These are phyloP conservation scores for Heliopora coerulea DNA, from an alignment of 92 coral and sea anemone genomes.

Conservation along the genomic window DNA sequence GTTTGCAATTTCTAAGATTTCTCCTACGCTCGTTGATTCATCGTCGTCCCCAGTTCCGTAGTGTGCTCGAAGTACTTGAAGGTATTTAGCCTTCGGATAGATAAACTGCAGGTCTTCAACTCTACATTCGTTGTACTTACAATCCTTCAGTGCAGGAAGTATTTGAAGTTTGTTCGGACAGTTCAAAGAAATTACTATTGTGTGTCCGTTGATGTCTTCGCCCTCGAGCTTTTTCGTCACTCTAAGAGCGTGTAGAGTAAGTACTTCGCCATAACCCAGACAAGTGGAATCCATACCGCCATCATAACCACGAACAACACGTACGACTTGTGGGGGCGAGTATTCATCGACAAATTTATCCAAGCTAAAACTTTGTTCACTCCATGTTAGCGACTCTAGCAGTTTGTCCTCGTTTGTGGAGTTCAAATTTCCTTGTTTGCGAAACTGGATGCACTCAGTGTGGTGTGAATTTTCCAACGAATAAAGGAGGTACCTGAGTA, in stretches of 20 bases:
- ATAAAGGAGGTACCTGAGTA: too few species aligned
- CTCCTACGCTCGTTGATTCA: not conserved
- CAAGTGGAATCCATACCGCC: conserved; percentile 83
- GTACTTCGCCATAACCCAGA: conserved; percentile 75
- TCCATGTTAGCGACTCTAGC: conserved; percentile 69
- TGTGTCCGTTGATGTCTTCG: not conserved
- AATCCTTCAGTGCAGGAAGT: not conserved
- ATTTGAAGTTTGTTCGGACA: not conserved
- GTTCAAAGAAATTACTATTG: not conserved
- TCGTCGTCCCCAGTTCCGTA: not conserved
- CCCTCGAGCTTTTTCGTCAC: not conserved
- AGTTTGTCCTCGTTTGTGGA: not conserved
- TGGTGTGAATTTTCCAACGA: too few species aligned
- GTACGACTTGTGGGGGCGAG: conserved; percentile 82
- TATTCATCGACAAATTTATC: conserved; percentile 75
- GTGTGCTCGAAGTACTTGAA: not conserved
- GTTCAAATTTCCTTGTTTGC: too few species aligned
- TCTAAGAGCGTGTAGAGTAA: conserved; percentile 53
- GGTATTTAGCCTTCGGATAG: not conserved
- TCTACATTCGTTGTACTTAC: not conserved
- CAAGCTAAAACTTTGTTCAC: conserved; percentile 61
- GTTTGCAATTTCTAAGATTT: not conserved
- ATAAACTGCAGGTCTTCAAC: not conserved
- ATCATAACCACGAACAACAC: conserved; percentile 80
- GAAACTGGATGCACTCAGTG: too few species aligned